Base-by-base conservation (phyloP, 2,797 vertebrate species). In the Scolopax rusticola region DNA sequence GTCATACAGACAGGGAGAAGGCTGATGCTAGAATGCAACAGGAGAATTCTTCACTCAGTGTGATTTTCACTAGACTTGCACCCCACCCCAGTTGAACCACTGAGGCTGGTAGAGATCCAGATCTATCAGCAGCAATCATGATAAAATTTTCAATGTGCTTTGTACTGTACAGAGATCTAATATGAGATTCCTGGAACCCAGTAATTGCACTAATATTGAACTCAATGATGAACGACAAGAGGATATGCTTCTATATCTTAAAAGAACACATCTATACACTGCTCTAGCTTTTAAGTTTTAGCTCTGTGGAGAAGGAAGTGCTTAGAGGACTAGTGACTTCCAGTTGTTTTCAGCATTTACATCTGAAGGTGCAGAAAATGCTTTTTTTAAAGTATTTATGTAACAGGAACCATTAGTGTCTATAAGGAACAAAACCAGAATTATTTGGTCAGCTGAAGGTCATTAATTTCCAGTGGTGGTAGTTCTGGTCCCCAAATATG, bases 191-290 rank as follows among this genome's bases (percentile, higher is more conserved):
- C 36, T 61, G 63, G 69, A 71, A 36, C 38, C 30, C 43, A 8
- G 50, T 65, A 86, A 63, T 90, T 70, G 60, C 61, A 47, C 79
- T 80, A 56, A 41, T 33, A 28, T 48, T 70, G 61, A 74, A 43
- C 45, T 59, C 0, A 0, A 32, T 57, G 65, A 19, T 79, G 32
- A 18, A 3, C 38, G 20, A 36, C 38, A 41, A 32, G n/a, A 38
- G 12, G 50, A 36, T 41, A 4, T 30, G 28, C 61, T 69, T 82
- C 51, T 63, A 12, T 65, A 8, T 81, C 50, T 38, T 81, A 54
- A 27, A 53, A 59, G 23, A 56, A 27, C 4, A 3, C 10, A 9
- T 19, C 43, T 33, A 0, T 76, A 21, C 8, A 1, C 17, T 48
- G 17, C 27, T 14, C 16, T 59, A 28, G 16, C 41, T 50, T 57